Evolutionary conservation across 2,888 invertebrate genomes (phyloP).

Genomic region (Coelogynopora nodosa): DNA sequence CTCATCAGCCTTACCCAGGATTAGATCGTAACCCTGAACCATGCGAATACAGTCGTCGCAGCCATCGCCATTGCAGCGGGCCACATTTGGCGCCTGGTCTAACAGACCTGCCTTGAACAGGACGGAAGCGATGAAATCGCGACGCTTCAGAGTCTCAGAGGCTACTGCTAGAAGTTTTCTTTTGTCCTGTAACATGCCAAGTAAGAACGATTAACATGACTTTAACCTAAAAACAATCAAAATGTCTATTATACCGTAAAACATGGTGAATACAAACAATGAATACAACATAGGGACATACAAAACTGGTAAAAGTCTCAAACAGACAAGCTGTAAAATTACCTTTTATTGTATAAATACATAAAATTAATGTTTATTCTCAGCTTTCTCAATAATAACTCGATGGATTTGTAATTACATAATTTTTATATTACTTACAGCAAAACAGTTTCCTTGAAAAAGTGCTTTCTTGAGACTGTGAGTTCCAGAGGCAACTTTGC

Average conservation of each 20-base stretch:
- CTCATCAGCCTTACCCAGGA: neutral
- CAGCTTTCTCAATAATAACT: too few species aligned
- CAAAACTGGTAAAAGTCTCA: too few species aligned
- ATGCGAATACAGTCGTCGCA: neutral
- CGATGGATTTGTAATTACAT: too few species aligned
- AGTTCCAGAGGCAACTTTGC: conserved; percentile 18
- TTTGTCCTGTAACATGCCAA: neutral
- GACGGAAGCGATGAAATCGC: neutral
- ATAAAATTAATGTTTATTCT: too few species aligned
- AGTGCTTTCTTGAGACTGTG: conserved; percentile 23
- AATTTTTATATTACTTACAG: conserved; percentile 28
- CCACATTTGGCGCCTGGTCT: too few species aligned
- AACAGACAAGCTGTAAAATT: too few species aligned
- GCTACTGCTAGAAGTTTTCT: conserved; percentile 29
- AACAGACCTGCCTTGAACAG: neutral
- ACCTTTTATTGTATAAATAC: too few species aligned
- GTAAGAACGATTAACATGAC: too few species aligned
- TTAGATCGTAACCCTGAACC: conserved; percentile 4
- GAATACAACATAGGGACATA: too few species aligned
- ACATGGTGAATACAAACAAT: too few species aligned
- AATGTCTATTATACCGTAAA: too few species aligned
- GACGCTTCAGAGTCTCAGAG: neutral
- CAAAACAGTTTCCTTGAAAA: neutral
- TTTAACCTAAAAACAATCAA: too few species aligned
- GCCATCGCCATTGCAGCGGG: neutral